A percentile compares a stretch with the other conserved stretches of the same genome.
phyloP scores from a whole-genome alignment of 2,888 invertebrate species.

The Hydrotaea diabolus region DNA sequence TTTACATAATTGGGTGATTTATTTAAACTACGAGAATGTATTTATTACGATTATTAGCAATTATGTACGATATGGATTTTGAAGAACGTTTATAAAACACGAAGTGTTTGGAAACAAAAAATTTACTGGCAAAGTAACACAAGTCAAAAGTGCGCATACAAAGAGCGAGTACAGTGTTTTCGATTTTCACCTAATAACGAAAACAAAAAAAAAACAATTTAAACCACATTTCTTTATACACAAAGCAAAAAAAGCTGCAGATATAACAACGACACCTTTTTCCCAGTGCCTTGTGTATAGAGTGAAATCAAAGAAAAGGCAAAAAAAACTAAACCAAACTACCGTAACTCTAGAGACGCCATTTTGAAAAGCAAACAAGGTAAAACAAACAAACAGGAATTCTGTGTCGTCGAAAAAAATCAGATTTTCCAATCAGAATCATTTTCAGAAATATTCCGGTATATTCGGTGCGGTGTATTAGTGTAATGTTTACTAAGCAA shows the following conservation, averaged over 20 bases:
- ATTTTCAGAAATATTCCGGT: constrained; percentile 38
- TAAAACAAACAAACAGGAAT: constrained; percentile 59
- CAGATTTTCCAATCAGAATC: constrained; percentile 56
- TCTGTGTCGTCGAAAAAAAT: constrained; percentile 44
- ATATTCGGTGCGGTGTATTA: constrained; percentile 55
- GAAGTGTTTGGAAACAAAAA: constrained; percentile 54
- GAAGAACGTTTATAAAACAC: constrained; percentile 76
- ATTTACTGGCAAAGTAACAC: constrained; percentile 6
- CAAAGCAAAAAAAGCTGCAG: constrained; percentile 36
- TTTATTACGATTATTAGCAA: constrained; percentile 70
- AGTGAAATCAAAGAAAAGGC: constrained; percentile 58
- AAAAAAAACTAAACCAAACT: constrained; percentile 31
- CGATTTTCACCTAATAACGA: constrained; percentile 45
- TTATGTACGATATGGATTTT: constrained; percentile 77
- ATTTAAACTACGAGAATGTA: constrained; percentile 63
- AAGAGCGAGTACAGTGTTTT: constrained; percentile 59
- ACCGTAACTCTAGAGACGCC: constrained; percentile 45
- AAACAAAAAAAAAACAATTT: constrained; percentile 52
- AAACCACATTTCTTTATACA: constrained; percentile 40
- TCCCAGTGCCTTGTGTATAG: constrained; percentile 16
- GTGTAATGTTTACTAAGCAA: constrained; percentile 73
- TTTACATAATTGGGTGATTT: constrained; percentile 54
- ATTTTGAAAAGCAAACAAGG: constrained; percentile 57
- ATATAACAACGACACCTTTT: constrained; percentile 7
- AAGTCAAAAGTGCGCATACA: constrained; percentile 2